A percentile compares a stretch with the other conserved stretches of the same genome.
Conservation (phyloP, 2,113 vertebrate genomes). For the Prolemur simus region DNA sequence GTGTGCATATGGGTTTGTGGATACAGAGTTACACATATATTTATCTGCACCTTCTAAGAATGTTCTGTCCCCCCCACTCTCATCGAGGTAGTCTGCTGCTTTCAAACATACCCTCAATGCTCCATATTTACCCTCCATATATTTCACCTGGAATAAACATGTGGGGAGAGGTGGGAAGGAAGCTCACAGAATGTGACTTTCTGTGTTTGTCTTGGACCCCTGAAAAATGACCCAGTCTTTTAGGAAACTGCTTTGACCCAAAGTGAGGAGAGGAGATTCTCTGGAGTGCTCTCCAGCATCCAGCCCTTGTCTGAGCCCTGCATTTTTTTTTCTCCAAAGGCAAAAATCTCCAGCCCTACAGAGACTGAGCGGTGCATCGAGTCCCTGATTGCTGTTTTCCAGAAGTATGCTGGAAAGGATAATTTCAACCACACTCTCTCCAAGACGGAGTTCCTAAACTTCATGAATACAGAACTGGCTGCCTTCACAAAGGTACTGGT, state of each 20-base stretch:
- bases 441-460: conserved; percentile 82
- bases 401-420: conserved; percentile 78
- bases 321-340: conserved; percentile 22
- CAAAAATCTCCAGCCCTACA: conserved; percentile 73
- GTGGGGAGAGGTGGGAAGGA: neutral
- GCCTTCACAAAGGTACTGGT: conserved; percentile 83
- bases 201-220: neutral
- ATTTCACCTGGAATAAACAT: neutral
- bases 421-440: conserved; percentile 24
- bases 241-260: neutral
- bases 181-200: neutral
- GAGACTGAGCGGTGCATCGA: conserved; percentile 87
- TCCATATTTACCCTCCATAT: neutral
- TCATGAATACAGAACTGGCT: conserved; percentile 85
- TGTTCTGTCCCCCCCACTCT: neutral
- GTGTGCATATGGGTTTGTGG: neutral
- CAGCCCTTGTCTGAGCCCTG: neutral
- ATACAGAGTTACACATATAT: neutral
- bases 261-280: neutral
- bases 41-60: neutral
- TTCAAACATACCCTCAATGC: neutral
- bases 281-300: neutral
- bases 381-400: conserved; percentile 87
- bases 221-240: neutral
- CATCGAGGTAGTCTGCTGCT: neutral